Evolutionary conservation across 2,888 invertebrate genomes (phyloP).

Genomic region (Achlya flavicornis): DNA sequence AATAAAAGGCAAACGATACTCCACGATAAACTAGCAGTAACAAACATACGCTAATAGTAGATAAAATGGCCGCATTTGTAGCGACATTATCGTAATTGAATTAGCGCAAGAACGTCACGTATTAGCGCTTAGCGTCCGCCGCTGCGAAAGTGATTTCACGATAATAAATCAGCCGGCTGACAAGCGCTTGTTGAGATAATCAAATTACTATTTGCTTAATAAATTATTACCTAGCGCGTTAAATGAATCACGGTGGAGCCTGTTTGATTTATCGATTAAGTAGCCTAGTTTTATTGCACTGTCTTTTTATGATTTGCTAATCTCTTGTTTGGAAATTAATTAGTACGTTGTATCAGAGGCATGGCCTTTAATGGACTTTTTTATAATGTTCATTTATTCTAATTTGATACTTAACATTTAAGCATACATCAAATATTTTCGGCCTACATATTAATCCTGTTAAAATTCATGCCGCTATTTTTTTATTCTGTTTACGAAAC

Average conservation of each 20-base stretch:
- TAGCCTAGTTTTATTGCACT: neutral
- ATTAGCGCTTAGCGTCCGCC: slow-evolving; percentile 27
- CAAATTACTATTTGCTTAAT: slow-evolving; percentile 10
- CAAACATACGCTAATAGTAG: slow-evolving; percentile 10
- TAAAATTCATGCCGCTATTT: too few species aligned
- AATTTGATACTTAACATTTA: too few species aligned
- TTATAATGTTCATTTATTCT: neutral
- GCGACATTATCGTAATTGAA: slow-evolving; percentile 46
- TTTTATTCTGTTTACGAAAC: neutral
- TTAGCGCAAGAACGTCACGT: slow-evolving; percentile 44
- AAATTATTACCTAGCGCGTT: slow-evolving; percentile 4
- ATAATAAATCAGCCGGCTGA: slow-evolving; percentile 50
- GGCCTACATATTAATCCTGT: too few species aligned
- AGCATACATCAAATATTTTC: too few species aligned
- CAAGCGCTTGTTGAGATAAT: slow-evolving; percentile 26
- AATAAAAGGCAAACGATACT: neutral
- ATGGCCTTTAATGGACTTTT: neutral
- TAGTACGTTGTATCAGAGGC: neutral
- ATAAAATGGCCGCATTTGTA: slow-evolving; percentile 30
- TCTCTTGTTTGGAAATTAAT: neutral
- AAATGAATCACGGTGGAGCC: neutral
- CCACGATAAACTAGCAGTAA: neutral
- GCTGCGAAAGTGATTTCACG: slow-evolving; percentile 44
- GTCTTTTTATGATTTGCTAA: neutral
- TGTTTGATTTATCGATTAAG: neutral